Percentiles rank a stretch among this genome's conserved stretches.
These are phyloP conservation scores for Phragmatobia fuliginosa DNA, from an alignment of 2,888 invertebrate genomes.

Conservation along the genomic window DNA sequence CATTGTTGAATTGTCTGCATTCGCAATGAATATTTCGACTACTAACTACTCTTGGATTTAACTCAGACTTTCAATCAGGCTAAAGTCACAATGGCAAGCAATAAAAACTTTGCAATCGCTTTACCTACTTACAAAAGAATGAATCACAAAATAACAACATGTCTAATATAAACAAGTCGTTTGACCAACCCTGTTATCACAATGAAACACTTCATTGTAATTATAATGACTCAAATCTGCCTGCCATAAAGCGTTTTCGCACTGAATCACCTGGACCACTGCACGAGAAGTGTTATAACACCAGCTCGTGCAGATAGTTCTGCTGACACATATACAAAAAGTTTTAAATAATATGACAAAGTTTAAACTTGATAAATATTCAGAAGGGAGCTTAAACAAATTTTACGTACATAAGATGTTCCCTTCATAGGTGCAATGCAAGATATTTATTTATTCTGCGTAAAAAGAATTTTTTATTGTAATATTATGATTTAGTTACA, in stretches of 20 bases:
- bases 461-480: not conserved
- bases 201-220: constrained; percentile 46
- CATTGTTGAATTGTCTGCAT: too few relatives aligned
- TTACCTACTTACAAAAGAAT: not conserved
- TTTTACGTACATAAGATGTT: too few relatives aligned
- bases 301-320: constrained; percentile 40
- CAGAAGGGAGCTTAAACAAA: constrained; percentile 40
- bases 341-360: constrained; percentile 63
- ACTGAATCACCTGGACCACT: constrained; percentile 31
- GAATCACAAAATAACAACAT: not conserved
- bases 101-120: too few relatives aligned
- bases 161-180: not conserved
- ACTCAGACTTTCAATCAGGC: too few relatives aligned
- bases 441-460: not conserved
- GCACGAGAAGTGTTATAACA: constrained; percentile 39
- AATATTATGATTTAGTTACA: not conserved
- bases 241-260: constrained; percentile 37
- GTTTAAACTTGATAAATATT: constrained; percentile 56
- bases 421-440: too few relatives aligned
- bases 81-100: too few relatives aligned
- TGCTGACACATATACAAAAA: constrained; percentile 65
- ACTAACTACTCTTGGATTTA: too few relatives aligned
- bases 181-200: constrained; percentile 3
- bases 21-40: too few relatives aligned
- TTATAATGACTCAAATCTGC: constrained; percentile 46